Evolutionary conservation across 35 echinoderm and acorn worm genomes (phyloP).

Genomic region (Holothuria glaberrima): DNA sequence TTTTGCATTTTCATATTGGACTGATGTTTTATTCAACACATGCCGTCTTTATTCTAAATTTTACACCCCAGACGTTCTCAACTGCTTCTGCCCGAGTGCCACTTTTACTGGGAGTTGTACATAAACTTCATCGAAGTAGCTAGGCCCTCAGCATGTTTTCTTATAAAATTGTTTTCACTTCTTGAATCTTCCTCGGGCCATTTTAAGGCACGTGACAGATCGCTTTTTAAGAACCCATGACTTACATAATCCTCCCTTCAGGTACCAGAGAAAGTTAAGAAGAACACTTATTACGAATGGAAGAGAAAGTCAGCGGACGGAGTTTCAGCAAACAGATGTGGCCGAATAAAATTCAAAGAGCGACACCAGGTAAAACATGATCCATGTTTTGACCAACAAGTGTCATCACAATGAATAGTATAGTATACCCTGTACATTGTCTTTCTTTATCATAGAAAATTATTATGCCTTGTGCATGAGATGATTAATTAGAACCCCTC

Average conservation of each 20-base stretch:
- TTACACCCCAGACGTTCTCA: too few species aligned
- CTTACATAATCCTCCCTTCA: not conserved
- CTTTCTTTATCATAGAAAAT: not conserved
- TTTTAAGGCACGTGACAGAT: too few species aligned
- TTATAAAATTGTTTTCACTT: too few species aligned
- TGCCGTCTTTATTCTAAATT: too few species aligned
- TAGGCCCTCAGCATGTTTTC: too few species aligned
- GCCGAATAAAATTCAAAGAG: not conserved
- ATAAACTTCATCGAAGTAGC: too few species aligned
- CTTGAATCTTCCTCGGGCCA: too few species aligned
- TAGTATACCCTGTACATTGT: not conserved
- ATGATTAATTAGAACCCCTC: not conserved
- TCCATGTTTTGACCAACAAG: not conserved
- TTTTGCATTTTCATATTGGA: too few species aligned
- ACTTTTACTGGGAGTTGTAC: too few species aligned
- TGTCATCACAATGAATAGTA: not conserved
- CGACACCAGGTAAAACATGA: not conserved
- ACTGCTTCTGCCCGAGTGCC: too few species aligned
- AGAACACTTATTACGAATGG: not conserved
- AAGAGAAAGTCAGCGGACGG: not conserved
- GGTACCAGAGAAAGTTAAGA: not conserved
- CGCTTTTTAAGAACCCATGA: too few species aligned
- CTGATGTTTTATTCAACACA: too few species aligned
- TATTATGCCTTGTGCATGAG: not conserved
- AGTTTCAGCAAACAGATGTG: not conserved